Base-by-base conservation (phyloP, 1,140 invertebrate genomes). In the Atta cephalotes region DNA sequence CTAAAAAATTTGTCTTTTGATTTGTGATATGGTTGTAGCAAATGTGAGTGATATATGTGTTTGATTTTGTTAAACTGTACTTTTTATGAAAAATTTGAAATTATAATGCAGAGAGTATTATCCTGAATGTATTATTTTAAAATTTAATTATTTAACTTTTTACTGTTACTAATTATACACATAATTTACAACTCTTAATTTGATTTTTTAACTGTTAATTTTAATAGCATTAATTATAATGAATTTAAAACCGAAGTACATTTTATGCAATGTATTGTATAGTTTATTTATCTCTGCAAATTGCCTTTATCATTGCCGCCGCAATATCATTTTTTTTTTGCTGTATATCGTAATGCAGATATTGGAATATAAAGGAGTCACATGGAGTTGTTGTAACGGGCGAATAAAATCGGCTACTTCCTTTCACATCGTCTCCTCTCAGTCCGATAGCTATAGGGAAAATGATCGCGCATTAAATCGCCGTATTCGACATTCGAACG, bases 331-430 rank as follows among this genome's bases (percentile, higher is more conserved):
- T 51, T 49, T 39, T 28, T 63, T 35, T 35, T 45, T 78, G 9
- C 14, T 1, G 6, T 39, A 9, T 25, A 25, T 63, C 9, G 16
- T 49, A 62, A 16, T 16, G 31, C n/a, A 45, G 35, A 62, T 53
- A 31, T 31, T 31, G 31, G 31, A 31, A 31, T 31, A 66, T 12
- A 25, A 49, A 18, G 16, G 45, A 63, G 76, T 14, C 58, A 21
- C 35, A 45, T 78, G 60, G n/a, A 66, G n/a, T 53, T 66, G 77
- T 25, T 49, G 14, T 66, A 79, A 79, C 62, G 45, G 78, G 31
- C 65, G 66, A 81, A 39, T 71, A 81, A 81, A 81, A 81, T 81
- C 79, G 65, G 18, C 66, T 71, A 58, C 66, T 81, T 81, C 79
- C 79, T 71, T 71, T 81, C 79, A 71, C 79, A 71, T 71, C 39